Evolutionary conservation across 2,888 invertebrate species (phyloP).

Genomic region (Ichneumoninae sp.): DNA sequence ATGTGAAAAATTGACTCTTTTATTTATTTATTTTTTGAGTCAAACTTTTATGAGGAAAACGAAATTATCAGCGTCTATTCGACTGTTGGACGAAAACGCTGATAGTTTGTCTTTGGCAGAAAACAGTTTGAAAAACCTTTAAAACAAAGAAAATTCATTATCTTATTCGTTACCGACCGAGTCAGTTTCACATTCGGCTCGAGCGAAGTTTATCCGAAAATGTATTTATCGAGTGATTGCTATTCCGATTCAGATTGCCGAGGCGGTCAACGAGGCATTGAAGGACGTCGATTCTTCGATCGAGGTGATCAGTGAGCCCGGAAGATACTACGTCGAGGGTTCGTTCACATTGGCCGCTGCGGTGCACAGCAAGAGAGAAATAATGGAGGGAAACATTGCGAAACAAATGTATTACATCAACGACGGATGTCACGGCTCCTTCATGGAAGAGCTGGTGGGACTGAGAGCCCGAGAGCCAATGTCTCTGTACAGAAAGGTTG

Average conservation of each 20-base stretch:
- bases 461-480: slow-evolving; percentile 71
- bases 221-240: background rate
- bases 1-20: too few relatives aligned
- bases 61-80: too few relatives aligned
- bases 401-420: slow-evolving; percentile 87
- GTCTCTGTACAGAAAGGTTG: slow-evolving; percentile 65
- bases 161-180: too few relatives aligned
- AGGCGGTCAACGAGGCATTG: slow-evolving; percentile 85
- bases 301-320: slow-evolving; percentile 87
- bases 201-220: too few relatives aligned
- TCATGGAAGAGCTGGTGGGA: slow-evolving; percentile 85
- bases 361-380: slow-evolving; percentile 85
- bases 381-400: slow-evolving; percentile 72
- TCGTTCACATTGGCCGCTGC: slow-evolving; percentile 86
- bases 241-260: slow-evolving; percentile 75
- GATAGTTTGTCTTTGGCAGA: too few relatives aligned
- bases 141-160: too few relatives aligned
- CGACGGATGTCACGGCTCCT: slow-evolving; percentile 88
- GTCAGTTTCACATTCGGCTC: too few relatives aligned
- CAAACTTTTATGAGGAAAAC: background rate
- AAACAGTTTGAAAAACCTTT: too few relatives aligned
- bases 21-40: too few relatives aligned
- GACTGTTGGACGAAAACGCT: too few relatives aligned
- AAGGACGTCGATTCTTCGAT: slow-evolving; percentile 82
- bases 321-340: slow-evolving; percentile 87